These are phyloP conservation scores for Heliconius himera DNA, from an alignment of 1,140 invertebrate genomes.

Conservation along the genomic window DNA sequence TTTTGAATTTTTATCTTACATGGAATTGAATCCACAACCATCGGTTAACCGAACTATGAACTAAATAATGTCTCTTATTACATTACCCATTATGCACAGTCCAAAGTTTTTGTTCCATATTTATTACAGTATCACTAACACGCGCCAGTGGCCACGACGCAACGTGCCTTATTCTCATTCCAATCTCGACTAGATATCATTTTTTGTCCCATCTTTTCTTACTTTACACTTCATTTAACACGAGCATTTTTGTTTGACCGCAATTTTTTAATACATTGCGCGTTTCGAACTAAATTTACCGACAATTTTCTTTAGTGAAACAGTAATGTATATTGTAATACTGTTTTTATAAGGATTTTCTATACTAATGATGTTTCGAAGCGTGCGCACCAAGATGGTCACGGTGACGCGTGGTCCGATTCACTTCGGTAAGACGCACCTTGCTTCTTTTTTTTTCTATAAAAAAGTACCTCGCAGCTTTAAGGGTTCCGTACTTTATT, in stretches of 20 bases:
- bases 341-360: not conserved
- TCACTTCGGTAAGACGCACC: conserved; percentile 61
- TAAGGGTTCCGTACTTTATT: conserved; percentile 5
- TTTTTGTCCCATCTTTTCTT: conserved; percentile 49
- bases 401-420: conserved; percentile 72
- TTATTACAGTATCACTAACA: conserved; percentile 38
- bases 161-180: conserved; percentile 62
- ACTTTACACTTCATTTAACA: conserved; percentile 42
- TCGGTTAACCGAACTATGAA: not conserved
- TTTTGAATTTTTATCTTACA: too few relatives aligned
- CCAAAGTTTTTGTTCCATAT: conserved; percentile 32
- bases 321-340: not conserved
- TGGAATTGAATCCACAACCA: not conserved
- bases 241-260: conserved; percentile 15
- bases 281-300: not conserved
- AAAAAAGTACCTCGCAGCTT: not conserved
- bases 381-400: conserved; percentile 59
- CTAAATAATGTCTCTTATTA: conserved; percentile 18
- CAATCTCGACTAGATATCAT: conserved; percentile 60
- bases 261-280: conserved; percentile 33
- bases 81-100: conserved; percentile 37
- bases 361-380: conserved; percentile 28
- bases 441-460: conserved; percentile 43
- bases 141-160: conserved; percentile 48
- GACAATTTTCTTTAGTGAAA: not conserved